phyloP scores from a whole-genome alignment of 2,888 invertebrate species.

The Hesperia comma region DNA sequence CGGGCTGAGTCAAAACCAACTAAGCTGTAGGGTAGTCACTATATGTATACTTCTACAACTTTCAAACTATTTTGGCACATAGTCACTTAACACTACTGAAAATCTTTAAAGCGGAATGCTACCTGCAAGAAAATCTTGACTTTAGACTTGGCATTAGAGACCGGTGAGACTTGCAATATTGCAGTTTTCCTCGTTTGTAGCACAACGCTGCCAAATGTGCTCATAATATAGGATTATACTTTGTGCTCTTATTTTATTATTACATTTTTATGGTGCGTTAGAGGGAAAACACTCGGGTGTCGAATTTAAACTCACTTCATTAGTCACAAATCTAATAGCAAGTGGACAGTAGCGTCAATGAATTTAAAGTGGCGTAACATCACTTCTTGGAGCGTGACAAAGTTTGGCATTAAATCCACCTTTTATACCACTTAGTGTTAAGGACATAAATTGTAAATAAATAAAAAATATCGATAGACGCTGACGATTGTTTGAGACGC shows the following conservation, averaged over 20 bases:
- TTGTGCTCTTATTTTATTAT: not conserved
- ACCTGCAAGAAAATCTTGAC: not conserved
- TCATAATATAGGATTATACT: slow-evolving; percentile 1
- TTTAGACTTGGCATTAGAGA: not conserved
- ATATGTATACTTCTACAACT: not conserved
- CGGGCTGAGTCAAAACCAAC: not conserved
- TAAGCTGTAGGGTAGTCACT: not conserved
- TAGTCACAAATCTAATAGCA: too few relatives aligned
- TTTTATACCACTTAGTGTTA: too few relatives aligned
- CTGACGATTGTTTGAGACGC: too few relatives aligned
- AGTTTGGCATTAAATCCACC: too few relatives aligned
- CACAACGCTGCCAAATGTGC: not conserved
- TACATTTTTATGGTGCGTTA: too few relatives aligned
- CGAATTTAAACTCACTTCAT: too few relatives aligned
- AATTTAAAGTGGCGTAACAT: too few relatives aligned
- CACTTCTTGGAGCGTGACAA: too few relatives aligned
- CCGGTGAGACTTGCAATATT: not conserved
- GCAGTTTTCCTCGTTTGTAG: not conserved
- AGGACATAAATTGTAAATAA: too few relatives aligned
- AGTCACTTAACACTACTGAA: not conserved
- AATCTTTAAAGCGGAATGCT: not conserved
- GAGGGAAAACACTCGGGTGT: too few relatives aligned
- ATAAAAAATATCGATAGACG: too few relatives aligned
- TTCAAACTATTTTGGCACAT: not conserved
- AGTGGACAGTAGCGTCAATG: too few relatives aligned